These are phyloP conservation scores for Echinops telfairi DNA, from an alignment of 2,113 vertebrate species.

Conservation along the genomic window DNA sequence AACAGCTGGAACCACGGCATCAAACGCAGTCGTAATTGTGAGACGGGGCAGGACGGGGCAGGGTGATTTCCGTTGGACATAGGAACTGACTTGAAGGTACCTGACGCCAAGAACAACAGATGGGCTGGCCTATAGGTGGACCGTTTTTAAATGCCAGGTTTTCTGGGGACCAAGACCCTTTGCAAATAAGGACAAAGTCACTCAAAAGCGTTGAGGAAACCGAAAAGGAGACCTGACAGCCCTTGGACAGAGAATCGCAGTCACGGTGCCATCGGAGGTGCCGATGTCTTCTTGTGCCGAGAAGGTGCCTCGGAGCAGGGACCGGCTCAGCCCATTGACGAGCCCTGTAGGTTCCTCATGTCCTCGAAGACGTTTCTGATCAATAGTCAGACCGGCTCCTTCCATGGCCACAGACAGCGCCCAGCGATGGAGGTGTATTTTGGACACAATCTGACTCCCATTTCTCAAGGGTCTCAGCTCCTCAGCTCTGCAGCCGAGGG, in stretches of 20 bases:
- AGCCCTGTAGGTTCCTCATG: constrained; percentile 64
- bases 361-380: constrained; percentile 73
- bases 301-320: neutral
- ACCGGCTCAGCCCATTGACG: constrained; percentile 62
- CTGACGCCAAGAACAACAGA: neutral
- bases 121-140: neutral
- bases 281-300: constrained; percentile 48
- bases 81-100: too few relatives aligned
- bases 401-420: constrained; percentile 69
- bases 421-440: constrained; percentile 71
- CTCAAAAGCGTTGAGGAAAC: neutral
- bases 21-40: too few relatives aligned
- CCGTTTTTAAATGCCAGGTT: constrained; percentile 48
- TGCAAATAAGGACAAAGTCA: constrained; percentile 34
- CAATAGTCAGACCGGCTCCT: constrained; percentile 78
- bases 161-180: constrained; percentile 12
- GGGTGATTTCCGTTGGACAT: too few relatives aligned
- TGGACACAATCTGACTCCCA: constrained; percentile 71
- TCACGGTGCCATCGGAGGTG: neutral
- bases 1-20: too few relatives aligned
- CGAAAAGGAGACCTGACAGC: neutral
- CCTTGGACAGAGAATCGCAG: neutral
- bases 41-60: too few relatives aligned
- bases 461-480: constrained; percentile 65
- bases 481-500: constrained; percentile 40